Percentiles rank a stretch among this genome's conserved stretches.
Evolutionary conservation across 2,888 invertebrate genomes (phyloP).

Genomic region (Limnephilus lunatus): DNA sequence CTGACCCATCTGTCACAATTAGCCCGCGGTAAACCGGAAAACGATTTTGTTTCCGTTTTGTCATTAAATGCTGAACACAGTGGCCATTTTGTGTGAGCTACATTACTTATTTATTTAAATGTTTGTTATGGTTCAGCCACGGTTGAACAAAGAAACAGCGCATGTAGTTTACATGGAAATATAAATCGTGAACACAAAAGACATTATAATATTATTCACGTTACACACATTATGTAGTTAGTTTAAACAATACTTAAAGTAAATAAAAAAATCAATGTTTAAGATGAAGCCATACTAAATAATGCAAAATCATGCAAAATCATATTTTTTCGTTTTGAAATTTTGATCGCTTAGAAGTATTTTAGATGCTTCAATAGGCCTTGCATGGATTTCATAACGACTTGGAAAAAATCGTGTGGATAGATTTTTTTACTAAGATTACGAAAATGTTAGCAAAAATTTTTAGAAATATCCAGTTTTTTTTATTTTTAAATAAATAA

Average conservation of each 20-base stretch:
- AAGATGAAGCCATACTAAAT: too few species aligned
- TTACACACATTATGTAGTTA: not conserved
- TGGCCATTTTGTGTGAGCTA: slow-evolving; percentile 20
- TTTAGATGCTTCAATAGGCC: too few species aligned
- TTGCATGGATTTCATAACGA: too few species aligned
- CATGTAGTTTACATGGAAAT: not conserved
- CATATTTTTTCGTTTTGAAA: too few species aligned
- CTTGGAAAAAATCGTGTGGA: too few species aligned
- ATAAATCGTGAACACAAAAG: not conserved
- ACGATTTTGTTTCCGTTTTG: slow-evolving; percentile 50
- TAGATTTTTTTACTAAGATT: too few species aligned
- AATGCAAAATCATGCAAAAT: too few species aligned
- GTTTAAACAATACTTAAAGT: not conserved
- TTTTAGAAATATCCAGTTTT: too few species aligned
- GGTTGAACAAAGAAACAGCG: not conserved
- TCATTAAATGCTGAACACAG: slow-evolving; percentile 50
- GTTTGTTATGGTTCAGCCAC: not conserved
- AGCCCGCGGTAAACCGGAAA: slow-evolving; percentile 55
- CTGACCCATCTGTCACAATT: slow-evolving; percentile 65
- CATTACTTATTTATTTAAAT: slow-evolving; percentile 10
- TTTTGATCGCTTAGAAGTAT: too few species aligned
- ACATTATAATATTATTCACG: not conserved
- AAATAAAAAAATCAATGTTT: not conserved
- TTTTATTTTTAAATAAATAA: too few species aligned
- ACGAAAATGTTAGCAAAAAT: too few species aligned